Conservation (phyloP, 2,888 invertebrate genomes). For the Eristalis intricaria region DNA sequence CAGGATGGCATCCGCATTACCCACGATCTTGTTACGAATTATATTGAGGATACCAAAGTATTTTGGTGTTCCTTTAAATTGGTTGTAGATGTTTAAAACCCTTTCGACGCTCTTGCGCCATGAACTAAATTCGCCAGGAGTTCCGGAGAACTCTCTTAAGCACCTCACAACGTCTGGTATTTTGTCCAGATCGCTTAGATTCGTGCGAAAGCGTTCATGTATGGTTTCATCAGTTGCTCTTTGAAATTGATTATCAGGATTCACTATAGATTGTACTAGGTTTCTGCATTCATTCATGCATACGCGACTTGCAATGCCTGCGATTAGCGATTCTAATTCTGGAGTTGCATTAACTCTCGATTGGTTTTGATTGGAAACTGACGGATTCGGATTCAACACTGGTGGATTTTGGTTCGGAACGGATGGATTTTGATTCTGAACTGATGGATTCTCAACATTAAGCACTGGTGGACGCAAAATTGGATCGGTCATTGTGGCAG, state of each 20-base stretch:
- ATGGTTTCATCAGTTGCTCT: not conserved
- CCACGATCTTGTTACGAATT: constrained; percentile 33
- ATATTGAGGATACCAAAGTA: constrained; percentile 28
- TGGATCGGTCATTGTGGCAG: constrained; percentile 6
- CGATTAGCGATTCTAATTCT: constrained; percentile 5
- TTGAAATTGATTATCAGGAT: constrained; percentile 1
- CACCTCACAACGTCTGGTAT: not conserved
- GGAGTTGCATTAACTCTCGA: constrained; percentile 2
- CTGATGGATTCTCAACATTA: too few relatives aligned
- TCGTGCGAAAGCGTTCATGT: not conserved
- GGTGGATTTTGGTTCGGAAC: too few relatives aligned
- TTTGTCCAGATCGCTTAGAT: constrained; percentile 5
- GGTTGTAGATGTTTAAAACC: not conserved
- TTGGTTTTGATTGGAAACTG: not conserved
- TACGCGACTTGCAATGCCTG: constrained; percentile 6
- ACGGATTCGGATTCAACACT: too few relatives aligned
- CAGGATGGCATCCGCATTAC: constrained; percentile 18
- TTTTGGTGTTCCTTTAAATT: constrained; percentile 3
- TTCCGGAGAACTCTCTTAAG: constrained; percentile 6
- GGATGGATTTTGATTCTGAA: too few relatives aligned
- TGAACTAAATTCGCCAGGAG: constrained; percentile 9
- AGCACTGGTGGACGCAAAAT: too few relatives aligned
- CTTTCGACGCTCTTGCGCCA: constrained; percentile 48
- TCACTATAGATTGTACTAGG: not conserved
- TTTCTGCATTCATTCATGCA: constrained; percentile 6